These are phyloP conservation scores for Neotoxoptera formosana DNA, from an alignment of 1,140 invertebrate genomes.

Conservation along the genomic window DNA sequence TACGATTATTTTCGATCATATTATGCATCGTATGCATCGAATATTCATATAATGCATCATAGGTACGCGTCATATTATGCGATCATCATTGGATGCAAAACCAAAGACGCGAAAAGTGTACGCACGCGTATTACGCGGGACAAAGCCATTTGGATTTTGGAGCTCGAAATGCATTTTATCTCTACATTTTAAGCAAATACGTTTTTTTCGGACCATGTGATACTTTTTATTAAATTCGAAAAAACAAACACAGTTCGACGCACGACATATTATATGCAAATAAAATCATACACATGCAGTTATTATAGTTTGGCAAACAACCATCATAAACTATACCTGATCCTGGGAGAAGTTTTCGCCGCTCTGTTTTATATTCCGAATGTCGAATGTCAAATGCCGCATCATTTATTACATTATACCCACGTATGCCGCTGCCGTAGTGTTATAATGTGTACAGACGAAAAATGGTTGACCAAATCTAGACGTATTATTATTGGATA, in stretches of 20 bases:
- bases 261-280: background rate
- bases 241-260: background rate
- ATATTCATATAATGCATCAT: too few relatives aligned
- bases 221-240: background rate
- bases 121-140: background rate
- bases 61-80: too few relatives aligned
- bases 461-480: conserved; percentile 9
- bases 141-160: background rate
- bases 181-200: background rate
- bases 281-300: background rate
- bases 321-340: background rate
- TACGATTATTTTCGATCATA: background rate
- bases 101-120: background rate
- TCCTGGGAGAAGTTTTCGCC: background rate
- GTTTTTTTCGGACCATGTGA: background rate
- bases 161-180: background rate
- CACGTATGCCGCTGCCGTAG: background rate
- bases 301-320: conserved; percentile 5
- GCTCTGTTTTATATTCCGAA: background rate
- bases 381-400: background rate
- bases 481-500: background rate
- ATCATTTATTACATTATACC: background rate
- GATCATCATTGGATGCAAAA: background rate
- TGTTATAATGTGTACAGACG: background rate
- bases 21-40: too few relatives aligned